phyloP scores from a whole-genome alignment of 35 echinoderm and acorn worm species.

The Stichopus chloronotus region DNA sequence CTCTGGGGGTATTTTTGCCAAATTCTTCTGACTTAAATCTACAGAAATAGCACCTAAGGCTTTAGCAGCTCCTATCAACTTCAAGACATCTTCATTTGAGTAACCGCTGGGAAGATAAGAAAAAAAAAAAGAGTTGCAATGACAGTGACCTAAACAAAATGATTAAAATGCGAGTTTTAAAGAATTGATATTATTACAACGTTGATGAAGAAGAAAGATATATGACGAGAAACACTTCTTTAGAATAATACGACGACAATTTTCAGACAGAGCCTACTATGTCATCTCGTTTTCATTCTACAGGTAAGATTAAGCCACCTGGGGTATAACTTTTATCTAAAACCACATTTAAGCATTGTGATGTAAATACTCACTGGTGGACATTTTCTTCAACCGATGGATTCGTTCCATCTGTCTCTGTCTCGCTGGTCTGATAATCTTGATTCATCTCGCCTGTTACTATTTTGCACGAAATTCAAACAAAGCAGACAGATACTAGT shows the following conservation, averaged over 20 bases:
- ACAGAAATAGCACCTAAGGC: constrained; percentile 30
- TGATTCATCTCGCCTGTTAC: background rate
- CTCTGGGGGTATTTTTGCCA: constrained; percentile 19
- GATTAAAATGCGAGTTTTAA: background rate
- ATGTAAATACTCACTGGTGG: background rate
- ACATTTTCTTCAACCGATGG: background rate
- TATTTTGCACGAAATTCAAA: too few relatives aligned
- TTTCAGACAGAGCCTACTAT: background rate
- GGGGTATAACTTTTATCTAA: background rate
- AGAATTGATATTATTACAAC: background rate
- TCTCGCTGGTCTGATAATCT: constrained; percentile 36
- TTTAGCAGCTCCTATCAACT: constrained; percentile 22
- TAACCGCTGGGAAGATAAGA: background rate
- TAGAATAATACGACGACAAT: background rate
- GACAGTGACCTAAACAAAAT: background rate
- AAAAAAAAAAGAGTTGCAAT: background rate
- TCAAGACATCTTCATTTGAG: constrained; percentile 39
- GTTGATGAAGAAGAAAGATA: background rate
- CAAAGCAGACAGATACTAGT: too few relatives aligned
- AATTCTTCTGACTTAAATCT: constrained; percentile 41
- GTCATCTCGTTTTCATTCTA: too few relatives aligned
- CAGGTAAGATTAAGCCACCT: too few relatives aligned
- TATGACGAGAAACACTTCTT: background rate
- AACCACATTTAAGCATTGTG: background rate
- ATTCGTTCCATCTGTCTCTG: constrained; percentile 13